Evolutionary conservation across 1,140 invertebrate genomes (phyloP).

Genomic region (Pentalonia nigronervosa): DNA sequence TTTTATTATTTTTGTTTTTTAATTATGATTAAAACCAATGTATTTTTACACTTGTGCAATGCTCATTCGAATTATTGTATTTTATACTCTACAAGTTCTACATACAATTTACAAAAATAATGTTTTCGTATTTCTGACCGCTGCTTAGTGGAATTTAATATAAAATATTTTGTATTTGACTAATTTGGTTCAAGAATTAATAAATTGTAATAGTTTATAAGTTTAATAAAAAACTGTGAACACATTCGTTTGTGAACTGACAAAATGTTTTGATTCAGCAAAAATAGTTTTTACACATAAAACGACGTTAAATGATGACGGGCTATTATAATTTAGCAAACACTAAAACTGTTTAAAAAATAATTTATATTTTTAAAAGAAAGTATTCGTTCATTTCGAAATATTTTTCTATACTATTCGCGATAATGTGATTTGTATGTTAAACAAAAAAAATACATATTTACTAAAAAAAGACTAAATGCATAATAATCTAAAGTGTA

Average conservation of each 20-base stretch:
- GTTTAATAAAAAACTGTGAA: neutral
- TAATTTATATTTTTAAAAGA: conserved; percentile 8
- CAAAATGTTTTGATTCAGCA: conserved; percentile 11
- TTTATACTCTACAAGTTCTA: neutral
- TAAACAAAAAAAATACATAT: neutral
- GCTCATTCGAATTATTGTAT: neutral
- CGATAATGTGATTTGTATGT: neutral
- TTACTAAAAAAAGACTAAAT: neutral
- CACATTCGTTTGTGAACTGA: neutral
- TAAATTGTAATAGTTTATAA: neutral
- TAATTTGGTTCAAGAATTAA: neutral
- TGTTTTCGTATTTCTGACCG: neutral
- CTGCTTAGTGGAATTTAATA: neutral
- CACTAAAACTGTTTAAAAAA: neutral
- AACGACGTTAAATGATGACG: neutral
- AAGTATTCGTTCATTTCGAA: neutral
- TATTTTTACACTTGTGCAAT: neutral
- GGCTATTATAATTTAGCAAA: neutral
- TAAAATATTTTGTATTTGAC: neutral
- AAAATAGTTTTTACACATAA: conserved; percentile 1
- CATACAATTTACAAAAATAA: neutral
- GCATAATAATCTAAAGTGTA: neutral
- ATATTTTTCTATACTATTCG: neutral
- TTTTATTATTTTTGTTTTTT: neutral
- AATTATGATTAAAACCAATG: neutral